A percentile compares a stretch with the other conserved stretches of the same genome.
These are phyloP conservation scores for Eospalax fontanierii DNA, from an alignment of 2,797 vertebrate species.

Conservation along the genomic window DNA sequence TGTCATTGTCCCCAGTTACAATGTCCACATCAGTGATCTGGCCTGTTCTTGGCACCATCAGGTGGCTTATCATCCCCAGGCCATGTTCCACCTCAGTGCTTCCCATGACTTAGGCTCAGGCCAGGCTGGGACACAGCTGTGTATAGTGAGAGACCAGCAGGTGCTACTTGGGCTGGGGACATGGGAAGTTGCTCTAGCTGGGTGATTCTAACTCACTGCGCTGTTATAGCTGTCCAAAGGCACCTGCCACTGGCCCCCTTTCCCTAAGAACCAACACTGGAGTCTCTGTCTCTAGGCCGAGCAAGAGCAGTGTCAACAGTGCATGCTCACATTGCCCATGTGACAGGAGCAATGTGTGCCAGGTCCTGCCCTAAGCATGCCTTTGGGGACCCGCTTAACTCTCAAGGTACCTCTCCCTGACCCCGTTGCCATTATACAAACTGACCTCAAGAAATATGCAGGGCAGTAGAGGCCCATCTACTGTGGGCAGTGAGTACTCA, in stretches of 20 bases:
- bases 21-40: rapidly evolving
- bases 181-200: too few relatives aligned
- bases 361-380: not conserved
- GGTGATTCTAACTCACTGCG: rapidly evolving
- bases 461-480: not conserved
- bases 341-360: not conserved
- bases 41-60: rapidly evolving
- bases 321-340: not conserved
- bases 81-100: rapidly evolving
- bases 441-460: too few relatives aligned
- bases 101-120: too few relatives aligned
- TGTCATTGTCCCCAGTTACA: rapidly evolving
- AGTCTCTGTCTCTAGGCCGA: not conserved
- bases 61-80: too few relatives aligned
- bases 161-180: not conserved
- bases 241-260: rapidly evolving
- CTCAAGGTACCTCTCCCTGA: not conserved
- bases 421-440: not conserved
- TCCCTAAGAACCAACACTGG: not conserved
- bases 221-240: not conserved
- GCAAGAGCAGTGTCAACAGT: not conserved
- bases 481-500: not conserved
- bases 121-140: not conserved
- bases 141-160: not conserved
- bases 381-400: not conserved